Evolutionary conservation across 2,888 invertebrate species (phyloP).

Genomic region (Philaethria dido): DNA sequence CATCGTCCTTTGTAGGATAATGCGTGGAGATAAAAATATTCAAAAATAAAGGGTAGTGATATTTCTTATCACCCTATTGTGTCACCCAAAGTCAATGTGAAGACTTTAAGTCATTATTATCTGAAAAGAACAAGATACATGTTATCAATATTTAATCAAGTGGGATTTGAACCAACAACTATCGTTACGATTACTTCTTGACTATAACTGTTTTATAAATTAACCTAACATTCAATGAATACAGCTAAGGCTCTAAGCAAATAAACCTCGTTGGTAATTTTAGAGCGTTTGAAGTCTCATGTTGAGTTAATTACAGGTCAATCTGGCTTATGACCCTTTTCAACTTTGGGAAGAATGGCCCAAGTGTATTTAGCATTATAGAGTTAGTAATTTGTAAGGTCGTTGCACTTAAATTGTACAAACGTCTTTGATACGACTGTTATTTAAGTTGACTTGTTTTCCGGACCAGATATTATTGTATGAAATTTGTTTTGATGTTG

Average conservation of each 20-base stretch:
- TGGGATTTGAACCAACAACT: not conserved
- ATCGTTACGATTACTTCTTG: not conserved
- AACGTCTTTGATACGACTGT: conserved; percentile 36
- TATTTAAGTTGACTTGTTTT: conserved; percentile 33
- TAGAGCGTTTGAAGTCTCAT: conserved; percentile 64
- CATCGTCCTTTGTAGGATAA: too few relatives aligned
- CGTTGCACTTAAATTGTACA: conserved; percentile 47
- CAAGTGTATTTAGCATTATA: conserved; percentile 53
- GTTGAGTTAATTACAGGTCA: conserved; percentile 75
- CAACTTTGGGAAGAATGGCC: conserved; percentile 59
- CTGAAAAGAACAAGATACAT: too few relatives aligned
- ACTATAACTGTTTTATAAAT: conserved; percentile 19
- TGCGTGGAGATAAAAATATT: too few relatives aligned
- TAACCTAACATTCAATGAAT: conserved; percentile 27
- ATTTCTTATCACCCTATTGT: too few relatives aligned
- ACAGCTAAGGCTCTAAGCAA: conserved; percentile 29
- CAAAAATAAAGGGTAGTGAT: too few relatives aligned
- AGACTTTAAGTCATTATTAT: too few relatives aligned
- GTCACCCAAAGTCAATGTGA: too few relatives aligned
- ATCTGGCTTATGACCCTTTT: conserved; percentile 66
- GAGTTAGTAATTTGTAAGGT: conserved; percentile 53
- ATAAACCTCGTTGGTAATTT: conserved; percentile 46
- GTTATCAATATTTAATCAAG: not conserved
- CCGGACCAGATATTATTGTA: conserved; percentile 17
- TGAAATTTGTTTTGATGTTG: not conserved